Percentiles rank a stretch among this genome's conserved stretches.
phyloP scores from a whole-genome alignment of 2,888 invertebrate genomes.

The Megastigmus dorsalis region DNA sequence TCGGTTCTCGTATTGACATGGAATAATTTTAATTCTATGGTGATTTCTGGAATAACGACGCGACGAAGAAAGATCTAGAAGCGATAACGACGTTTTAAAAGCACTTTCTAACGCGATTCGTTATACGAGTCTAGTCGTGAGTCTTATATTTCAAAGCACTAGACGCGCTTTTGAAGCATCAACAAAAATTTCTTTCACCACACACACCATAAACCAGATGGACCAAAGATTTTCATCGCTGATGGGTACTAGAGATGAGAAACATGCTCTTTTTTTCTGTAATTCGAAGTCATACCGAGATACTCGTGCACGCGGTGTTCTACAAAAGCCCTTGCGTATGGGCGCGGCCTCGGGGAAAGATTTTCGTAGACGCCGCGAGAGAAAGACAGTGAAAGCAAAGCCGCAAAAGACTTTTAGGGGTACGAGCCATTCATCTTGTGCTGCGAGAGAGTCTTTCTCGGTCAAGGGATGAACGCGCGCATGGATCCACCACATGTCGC shows the following conservation, averaged over 20 bases:
- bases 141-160: neutral
- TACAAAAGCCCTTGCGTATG: slow-evolving; percentile 42
- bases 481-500: slow-evolving; percentile 30
- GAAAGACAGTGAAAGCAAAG: neutral
- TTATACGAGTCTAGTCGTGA: no score
- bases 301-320: no score
- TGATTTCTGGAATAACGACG: no score
- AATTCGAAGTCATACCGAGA: slow-evolving; percentile 19
- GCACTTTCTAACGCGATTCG: slow-evolving; percentile 31
- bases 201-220: slow-evolving; percentile 29
- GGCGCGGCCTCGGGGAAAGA: slow-evolving; percentile 45
- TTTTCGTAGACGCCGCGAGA: slow-evolving; percentile 22
- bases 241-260: slow-evolving; percentile 42
- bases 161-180: neutral
- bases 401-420: slow-evolving; percentile 45
- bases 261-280: slow-evolving; percentile 31
- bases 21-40: no score
- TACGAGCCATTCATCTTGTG: slow-evolving; percentile 47
- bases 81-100: slow-evolving; percentile 23
- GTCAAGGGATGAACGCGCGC: slow-evolving; percentile 41
- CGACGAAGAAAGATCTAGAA: neutral
- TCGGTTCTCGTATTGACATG: no score
- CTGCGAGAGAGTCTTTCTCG: neutral
- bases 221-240: slow-evolving; percentile 43
- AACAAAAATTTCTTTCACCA: slow-evolving; percentile 20